Percentiles rank a stretch among this genome's conserved stretches.
These are phyloP conservation scores for Elymnias hypermnestra DNA, from an alignment of 1,140 invertebrate species.

Conservation along the genomic window DNA sequence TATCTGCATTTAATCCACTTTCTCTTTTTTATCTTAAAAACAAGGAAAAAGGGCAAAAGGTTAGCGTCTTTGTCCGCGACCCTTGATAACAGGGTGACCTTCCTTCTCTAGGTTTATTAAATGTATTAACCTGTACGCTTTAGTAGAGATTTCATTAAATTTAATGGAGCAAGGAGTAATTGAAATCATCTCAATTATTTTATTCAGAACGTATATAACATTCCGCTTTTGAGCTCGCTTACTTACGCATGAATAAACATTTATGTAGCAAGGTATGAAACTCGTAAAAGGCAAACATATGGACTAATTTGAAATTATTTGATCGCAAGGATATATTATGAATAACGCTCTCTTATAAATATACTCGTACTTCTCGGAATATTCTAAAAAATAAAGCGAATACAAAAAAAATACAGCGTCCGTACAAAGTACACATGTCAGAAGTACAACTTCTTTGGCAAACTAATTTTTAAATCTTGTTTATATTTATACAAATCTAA, in stretches of 20 bases:
- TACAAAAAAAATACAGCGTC: no score
- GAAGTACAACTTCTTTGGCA: no score
- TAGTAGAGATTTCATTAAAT: slow-evolving; percentile 54
- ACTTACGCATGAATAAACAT: neutral
- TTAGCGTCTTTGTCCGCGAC: slow-evolving; percentile 48
- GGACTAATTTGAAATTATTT: slow-evolving; percentile 1
- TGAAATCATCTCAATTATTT: slow-evolving; percentile 35
- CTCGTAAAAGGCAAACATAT: neutral
- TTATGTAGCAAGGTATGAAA: neutral
- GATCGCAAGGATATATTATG: neutral
- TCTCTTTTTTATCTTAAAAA: slow-evolving; percentile 60
- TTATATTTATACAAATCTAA: no score
- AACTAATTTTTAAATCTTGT: no score
- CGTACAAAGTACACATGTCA: no score
- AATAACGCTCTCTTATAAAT: no score
- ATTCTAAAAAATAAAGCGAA: no score
- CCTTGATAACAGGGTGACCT: slow-evolving; percentile 54
- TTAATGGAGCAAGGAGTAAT: slow-evolving; percentile 42
- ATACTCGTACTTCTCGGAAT: no score
- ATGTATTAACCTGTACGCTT: slow-evolving; percentile 27
- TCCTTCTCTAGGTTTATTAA: slow-evolving; percentile 54
- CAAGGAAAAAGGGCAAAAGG: slow-evolving; percentile 50
- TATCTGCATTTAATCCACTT: slow-evolving; percentile 72
- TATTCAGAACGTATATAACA: slow-evolving; percentile 30
- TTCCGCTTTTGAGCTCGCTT: slow-evolving; percentile 4